Conservation (phyloP, 2,113 vertebrate species). For the Xiphorhynchus elegans region DNA sequence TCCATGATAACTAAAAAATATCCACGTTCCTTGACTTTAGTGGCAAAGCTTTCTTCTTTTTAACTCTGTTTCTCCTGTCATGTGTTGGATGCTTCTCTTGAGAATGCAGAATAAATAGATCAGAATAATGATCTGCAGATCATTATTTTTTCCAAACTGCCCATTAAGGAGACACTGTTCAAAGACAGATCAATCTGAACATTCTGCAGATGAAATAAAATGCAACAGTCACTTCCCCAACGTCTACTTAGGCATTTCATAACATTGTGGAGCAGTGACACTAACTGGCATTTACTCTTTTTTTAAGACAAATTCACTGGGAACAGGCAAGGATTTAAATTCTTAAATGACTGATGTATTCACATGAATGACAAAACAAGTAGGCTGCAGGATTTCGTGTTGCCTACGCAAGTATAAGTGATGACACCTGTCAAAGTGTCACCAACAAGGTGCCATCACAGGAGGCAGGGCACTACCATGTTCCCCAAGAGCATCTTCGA, state of each 20-base stretch:
- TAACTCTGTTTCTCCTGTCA: neutral
- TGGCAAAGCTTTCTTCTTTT: neutral
- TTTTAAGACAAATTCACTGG: neutral
- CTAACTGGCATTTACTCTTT: neutral
- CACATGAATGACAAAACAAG: neutral
- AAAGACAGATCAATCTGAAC: neutral
- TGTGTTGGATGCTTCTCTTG: neutral
- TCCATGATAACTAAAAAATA: neutral
- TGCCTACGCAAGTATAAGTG: accelerated
- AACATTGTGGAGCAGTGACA: neutral
- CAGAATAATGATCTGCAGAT: neutral
- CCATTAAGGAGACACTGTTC: neutral
- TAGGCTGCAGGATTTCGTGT: neutral
- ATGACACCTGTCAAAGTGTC: neutral
- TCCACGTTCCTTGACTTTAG: neutral
- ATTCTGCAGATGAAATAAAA: neutral
- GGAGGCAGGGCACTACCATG: neutral
- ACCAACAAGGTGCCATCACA: neutral
- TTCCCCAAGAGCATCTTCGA: neutral
- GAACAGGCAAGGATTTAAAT: neutral
- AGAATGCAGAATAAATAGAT: neutral
- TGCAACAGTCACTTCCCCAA: neutral
- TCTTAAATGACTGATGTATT: neutral
- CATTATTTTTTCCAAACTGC: neutral
- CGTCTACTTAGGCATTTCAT: neutral